phyloP scores from a whole-genome alignment of 2,888 invertebrate genomes.

The Drosophila lacicola region DNA sequence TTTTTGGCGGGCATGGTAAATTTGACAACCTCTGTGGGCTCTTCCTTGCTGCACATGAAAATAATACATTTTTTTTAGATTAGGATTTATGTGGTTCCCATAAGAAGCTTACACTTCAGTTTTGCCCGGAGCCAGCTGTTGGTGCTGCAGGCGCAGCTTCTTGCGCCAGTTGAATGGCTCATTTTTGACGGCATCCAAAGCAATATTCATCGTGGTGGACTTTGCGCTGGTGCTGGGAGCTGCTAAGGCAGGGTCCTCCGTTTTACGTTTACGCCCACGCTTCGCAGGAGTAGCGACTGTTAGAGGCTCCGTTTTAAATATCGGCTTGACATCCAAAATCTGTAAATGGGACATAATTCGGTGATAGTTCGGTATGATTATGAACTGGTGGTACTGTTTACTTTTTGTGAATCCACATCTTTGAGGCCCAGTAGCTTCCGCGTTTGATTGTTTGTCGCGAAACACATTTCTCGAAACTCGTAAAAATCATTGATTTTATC shows the following conservation, averaged over 20 bases:
- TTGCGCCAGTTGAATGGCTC: conserved; percentile 57
- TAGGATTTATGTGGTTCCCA: too few species aligned
- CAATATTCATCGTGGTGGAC: conserved; percentile 7
- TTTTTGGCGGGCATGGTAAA: conserved; percentile 26
- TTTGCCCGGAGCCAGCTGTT: conserved; percentile 48
- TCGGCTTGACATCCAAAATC: conserved; percentile 59
- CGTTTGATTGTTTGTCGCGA: conserved; percentile 86
- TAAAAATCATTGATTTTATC: conserved; percentile 88
- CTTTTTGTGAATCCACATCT: conserved; percentile 67
- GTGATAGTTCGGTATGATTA: not conserved
- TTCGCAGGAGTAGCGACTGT: conserved; percentile 25
- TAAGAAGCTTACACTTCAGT: conserved; percentile 69
- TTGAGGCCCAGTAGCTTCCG: conserved; percentile 84
- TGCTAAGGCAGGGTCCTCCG: conserved; percentile 48
- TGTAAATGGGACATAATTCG: conserved; percentile 6
- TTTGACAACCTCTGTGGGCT: conserved; percentile 53
- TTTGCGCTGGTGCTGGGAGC: conserved; percentile 11
- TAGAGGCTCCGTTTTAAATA: conserved; percentile 49
- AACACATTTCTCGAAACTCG: conserved; percentile 87
- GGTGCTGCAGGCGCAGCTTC: conserved; percentile 63
- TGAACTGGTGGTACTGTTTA: conserved; percentile 10
- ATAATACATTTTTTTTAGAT: not conserved
- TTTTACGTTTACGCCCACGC: conserved; percentile 73
- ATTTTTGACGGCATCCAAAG: conserved; percentile 45
- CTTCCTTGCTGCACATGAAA: conserved; percentile 73